phyloP scores from a whole-genome alignment of 2,113 vertebrate species.

The Noctilio leporinus region DNA sequence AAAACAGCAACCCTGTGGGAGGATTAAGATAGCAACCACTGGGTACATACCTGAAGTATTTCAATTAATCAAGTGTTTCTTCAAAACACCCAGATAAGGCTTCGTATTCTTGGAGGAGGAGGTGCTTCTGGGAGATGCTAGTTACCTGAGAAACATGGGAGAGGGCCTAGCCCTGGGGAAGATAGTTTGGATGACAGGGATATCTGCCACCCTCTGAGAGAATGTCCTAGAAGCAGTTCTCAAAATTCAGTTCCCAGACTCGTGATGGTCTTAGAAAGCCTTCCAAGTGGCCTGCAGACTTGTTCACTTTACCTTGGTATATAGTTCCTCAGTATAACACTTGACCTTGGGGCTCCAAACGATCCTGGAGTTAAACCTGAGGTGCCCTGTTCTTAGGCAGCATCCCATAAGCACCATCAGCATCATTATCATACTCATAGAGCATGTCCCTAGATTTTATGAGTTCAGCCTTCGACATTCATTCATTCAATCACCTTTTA shows the following conservation, averaged over 20 bases:
- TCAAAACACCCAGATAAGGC: not conserved
- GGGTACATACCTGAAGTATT: not conserved
- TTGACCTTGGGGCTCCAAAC: not conserved
- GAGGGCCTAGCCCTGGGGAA: not conserved
- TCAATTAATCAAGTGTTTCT: not conserved
- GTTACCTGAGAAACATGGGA: not conserved
- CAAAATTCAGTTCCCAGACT: not conserved
- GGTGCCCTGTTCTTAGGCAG: accelerated
- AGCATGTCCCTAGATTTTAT: not conserved
- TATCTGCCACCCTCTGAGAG: not conserved
- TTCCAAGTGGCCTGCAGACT: not conserved
- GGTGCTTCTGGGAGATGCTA: not conserved
- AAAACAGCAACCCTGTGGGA: not conserved
- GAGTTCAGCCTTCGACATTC: not conserved
- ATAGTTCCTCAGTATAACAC: not conserved
- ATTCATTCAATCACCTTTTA: not conserved
- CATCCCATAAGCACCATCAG: accelerated
- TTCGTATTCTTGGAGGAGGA: not conserved
- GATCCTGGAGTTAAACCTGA: not conserved
- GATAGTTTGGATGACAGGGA: not conserved
- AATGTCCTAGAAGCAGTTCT: not conserved
- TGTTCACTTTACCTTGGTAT: not conserved
- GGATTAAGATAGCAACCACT: not conserved
- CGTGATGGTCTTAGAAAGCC: not conserved
- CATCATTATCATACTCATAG: not conserved